Evolutionary conservation across 2,113 vertebrate species (phyloP).

Genomic region (Zosterops borbonicus): DNA sequence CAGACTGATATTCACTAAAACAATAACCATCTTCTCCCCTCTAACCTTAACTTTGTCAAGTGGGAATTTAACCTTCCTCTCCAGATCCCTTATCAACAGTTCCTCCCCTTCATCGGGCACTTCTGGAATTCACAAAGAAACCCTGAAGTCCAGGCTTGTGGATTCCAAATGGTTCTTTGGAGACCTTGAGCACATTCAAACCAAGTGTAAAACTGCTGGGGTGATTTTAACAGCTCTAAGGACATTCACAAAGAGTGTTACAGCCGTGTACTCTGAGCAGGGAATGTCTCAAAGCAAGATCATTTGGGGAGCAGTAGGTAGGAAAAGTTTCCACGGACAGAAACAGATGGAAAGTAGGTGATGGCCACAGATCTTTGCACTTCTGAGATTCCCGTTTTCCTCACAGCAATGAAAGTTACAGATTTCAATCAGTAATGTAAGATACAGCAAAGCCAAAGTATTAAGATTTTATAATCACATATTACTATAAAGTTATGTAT

Average conservation of each 20-base stretch:
- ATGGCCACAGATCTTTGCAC: neutral
- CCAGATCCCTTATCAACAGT: neutral
- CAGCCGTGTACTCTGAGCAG: neutral
- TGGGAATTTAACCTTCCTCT: neutral
- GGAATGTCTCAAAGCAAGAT: neutral
- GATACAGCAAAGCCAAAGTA: neutral
- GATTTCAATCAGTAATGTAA: neutral
- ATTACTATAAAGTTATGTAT: rapidly evolving
- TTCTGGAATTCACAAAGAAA: neutral
- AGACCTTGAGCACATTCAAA: neutral
- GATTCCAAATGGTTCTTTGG: neutral
- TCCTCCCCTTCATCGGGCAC: neutral
- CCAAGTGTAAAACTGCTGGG: neutral
- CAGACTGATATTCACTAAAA: neutral
- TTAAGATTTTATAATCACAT: neutral
- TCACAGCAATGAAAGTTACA: neutral
- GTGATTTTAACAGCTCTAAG: neutral
- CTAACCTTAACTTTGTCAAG: neutral
- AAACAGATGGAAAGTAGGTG: neutral
- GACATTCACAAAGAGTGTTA: neutral
- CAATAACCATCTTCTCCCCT: rapidly evolving
- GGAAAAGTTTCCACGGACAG: neutral
- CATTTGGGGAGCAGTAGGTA: neutral
- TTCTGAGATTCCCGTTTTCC: neutral
- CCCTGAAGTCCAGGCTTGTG: neutral